A percentile compares a stretch with the other conserved stretches of the same genome.
Evolutionary conservation across 2,113 vertebrate genomes (phyloP).

Genomic region (Myanophis thanlyinensis): DNA sequence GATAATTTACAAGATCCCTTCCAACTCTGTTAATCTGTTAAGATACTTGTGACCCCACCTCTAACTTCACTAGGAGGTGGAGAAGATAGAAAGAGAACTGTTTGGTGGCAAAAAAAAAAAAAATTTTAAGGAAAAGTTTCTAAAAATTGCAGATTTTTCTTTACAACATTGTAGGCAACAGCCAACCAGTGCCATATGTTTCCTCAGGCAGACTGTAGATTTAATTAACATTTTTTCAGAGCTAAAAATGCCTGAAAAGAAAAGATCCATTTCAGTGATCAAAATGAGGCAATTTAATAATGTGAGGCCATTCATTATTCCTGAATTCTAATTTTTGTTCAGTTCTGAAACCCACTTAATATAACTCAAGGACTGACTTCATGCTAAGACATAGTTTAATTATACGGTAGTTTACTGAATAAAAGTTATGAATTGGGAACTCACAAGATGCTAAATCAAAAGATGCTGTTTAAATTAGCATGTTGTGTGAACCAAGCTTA

Average conservation of each 20-base stretch:
- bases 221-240: neutral
- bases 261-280: neutral
- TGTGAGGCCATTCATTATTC: too few relatives aligned
- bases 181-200: neutral
- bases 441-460: too few relatives aligned
- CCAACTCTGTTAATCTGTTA: too few relatives aligned
- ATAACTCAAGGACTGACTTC: too few relatives aligned
- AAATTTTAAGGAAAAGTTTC: neutral
- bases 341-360: neutral
- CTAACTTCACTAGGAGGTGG: too few relatives aligned
- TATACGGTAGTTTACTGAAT: too few relatives aligned
- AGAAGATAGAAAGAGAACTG: too few relatives aligned
- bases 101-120: too few relatives aligned
- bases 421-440: too few relatives aligned
- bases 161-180: neutral
- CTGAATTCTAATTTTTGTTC: neutral
- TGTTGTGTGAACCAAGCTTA: neutral
- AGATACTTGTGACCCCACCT: too few relatives aligned
- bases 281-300: neutral
- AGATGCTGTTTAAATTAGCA: neutral
- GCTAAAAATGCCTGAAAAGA: neutral
- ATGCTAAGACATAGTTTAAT: too few relatives aligned
- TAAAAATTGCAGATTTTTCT: neutral
- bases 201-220: neutral
- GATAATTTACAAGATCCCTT: too few relatives aligned